Evolutionary conservation across 2,113 vertebrate genomes (phyloP), one percentile per base, ranked within the genome.

Genomic region (Fregetta grallaria): DNA sequence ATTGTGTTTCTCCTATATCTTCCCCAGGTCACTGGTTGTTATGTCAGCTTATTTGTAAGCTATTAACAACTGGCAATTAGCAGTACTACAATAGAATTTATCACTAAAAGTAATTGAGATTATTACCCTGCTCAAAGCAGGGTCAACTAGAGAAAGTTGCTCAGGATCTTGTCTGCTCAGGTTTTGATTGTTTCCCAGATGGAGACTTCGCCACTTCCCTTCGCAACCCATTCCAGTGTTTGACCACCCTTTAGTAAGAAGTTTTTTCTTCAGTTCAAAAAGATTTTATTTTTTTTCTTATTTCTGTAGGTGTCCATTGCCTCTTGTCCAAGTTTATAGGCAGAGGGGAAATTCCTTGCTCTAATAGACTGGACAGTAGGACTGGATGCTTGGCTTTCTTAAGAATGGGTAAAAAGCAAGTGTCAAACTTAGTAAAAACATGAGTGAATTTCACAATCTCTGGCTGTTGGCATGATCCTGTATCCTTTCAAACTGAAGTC

Each of bases 31-130:
- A 93, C 81, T 56, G 25, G 53, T 20, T 81, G 52, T 47, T 82
- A 4, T 68, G 22, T 86, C 71, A 96, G 50, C 9, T 65, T 76
- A 95, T 95, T 76, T 76, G 93, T 96, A 79, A 96, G 58, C 87
- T 92, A 94, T 94, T 96, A 94, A 40, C 40, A 59, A 21, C 44
- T 88, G 53, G 47, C 44, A 68, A 36, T 82, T 50, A 83, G 63
- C 34, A 90, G 53, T 29, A 61, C 34, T 22, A 56, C 45, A 76
- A 9, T 66, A 79, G 73, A 90, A 93, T 94, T 82, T 95, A 92
- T 83, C 53, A 76, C 96, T 96, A 74, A 50, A 76, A 62, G 70
- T 45, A 87, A 61, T 27, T 49, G 62, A 88, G 80, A 79, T 45
- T 45, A 19, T 45, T 45, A 45, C 36, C 49, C 62, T 36, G 40